Percentiles rank a stretch among this genome's conserved stretches.
Conservation (phyloP, 1,140 invertebrate genomes). For the Eubasilissa regina region DNA sequence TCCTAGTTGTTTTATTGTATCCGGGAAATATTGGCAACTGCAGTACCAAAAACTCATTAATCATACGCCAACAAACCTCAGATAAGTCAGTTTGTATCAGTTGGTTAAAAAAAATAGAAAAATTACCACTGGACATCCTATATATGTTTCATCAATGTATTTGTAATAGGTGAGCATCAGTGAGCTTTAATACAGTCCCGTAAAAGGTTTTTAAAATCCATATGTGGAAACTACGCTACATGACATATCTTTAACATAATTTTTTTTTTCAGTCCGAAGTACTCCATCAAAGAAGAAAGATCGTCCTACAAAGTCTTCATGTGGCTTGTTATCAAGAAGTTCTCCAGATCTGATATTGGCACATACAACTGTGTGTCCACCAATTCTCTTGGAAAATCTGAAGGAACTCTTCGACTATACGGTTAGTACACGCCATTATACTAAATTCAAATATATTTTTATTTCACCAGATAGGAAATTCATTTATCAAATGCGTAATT, state of each 20-base stretch:
- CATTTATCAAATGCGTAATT: background rate
- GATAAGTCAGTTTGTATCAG: no score
- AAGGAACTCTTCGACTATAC: slow-evolving; percentile 88
- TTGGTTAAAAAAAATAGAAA: no score
- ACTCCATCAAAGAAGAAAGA: slow-evolving; percentile 84
- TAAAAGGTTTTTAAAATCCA: no score
- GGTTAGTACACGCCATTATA: slow-evolving; percentile 75
- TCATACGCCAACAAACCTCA: no score
- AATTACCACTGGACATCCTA: no score
- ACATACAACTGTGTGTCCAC: slow-evolving; percentile 93
- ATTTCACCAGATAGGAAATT: background rate
- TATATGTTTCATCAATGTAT: no score
- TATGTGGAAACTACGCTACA: no score
- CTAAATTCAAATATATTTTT: background rate
- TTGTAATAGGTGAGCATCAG: no score
- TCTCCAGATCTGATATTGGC: slow-evolving; percentile 85
- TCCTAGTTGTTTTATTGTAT: no score
- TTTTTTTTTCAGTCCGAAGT: slow-evolving; percentile 80
- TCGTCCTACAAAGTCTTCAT: slow-evolving; percentile 88
- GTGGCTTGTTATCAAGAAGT: slow-evolving; percentile 85
- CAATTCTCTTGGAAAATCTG: slow-evolving; percentile 89
- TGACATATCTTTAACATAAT: background rate
- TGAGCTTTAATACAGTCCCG: no score
- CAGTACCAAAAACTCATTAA: no score
- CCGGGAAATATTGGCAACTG: no score